Percentiles rank a stretch among this genome's conserved stretches.
Evolutionary conservation across 2,113 vertebrate genomes (phyloP).

Genomic region (Pterocles gutturalis): DNA sequence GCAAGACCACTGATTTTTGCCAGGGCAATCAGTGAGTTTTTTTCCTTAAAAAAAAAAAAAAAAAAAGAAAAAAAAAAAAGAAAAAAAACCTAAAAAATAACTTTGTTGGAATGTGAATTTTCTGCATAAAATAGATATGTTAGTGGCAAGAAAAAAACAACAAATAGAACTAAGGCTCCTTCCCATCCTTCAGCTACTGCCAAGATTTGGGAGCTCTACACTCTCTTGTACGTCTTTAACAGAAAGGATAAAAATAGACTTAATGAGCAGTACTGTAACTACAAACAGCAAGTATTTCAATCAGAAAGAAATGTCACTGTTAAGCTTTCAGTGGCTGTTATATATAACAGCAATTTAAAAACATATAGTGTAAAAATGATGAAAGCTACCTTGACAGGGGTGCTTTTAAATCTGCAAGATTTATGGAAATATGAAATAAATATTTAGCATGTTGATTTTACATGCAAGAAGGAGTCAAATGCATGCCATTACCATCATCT

Average conservation of each 20-base stretch:
- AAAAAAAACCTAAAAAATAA: too few species aligned
- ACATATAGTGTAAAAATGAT: constrained; percentile 44
- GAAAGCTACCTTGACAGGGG: constrained; percentile 44
- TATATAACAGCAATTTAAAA: constrained; percentile 57
- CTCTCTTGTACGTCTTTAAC: constrained; percentile 8
- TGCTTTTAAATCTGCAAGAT: constrained; percentile 35
- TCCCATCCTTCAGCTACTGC: neutral
- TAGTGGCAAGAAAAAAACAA: neutral
- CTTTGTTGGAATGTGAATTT: neutral
- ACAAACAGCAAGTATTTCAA: constrained; percentile 54
- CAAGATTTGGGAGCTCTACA: neutral
- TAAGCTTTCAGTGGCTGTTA: constrained; percentile 34
- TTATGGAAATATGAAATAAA: constrained; percentile 59
- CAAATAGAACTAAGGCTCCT: neutral
- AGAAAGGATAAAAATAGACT: constrained; percentile 58
- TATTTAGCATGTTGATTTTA: constrained; percentile 60
- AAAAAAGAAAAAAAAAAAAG: too few species aligned
- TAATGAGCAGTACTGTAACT: constrained; percentile 52
- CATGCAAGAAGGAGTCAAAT: constrained; percentile 13
- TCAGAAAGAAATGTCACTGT: constrained; percentile 46
- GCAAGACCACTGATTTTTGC: neutral
- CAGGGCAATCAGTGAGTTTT: neutral
- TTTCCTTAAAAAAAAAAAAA: neutral
- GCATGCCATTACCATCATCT: neutral
- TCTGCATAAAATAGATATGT: neutral